Percentiles rank a stretch among this genome's conserved stretches.
phyloP scores from a whole-genome alignment of 2,888 invertebrate genomes.

The Biston betularia region DNA sequence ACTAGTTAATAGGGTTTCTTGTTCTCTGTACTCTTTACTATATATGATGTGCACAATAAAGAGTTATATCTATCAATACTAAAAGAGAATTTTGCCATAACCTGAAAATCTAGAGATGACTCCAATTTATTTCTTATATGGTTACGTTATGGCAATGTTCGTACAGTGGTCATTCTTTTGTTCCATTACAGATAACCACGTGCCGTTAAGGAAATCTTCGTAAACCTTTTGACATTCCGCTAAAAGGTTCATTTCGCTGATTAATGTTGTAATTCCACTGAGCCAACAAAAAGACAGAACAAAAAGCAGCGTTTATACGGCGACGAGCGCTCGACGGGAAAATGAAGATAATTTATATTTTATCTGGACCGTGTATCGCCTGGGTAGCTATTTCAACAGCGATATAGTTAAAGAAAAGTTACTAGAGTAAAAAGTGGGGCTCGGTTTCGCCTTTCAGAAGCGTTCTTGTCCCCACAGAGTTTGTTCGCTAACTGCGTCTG shows the following conservation, averaged over 20 bases:
- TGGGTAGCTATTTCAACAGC: constrained; percentile 63
- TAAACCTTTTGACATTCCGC: constrained; percentile 81
- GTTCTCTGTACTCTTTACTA: no score
- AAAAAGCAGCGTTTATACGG: constrained; percentile 71
- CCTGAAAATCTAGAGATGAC: constrained; percentile 8
- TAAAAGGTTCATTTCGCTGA: constrained; percentile 83
- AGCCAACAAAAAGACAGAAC: constrained; percentile 64
- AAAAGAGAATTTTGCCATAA: not conserved
- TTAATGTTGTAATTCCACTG: constrained; percentile 80
- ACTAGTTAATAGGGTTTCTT: no score
- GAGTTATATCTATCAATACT: no score
- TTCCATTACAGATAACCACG: constrained; percentile 69
- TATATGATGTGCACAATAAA: no score
- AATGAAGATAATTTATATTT: constrained; percentile 74
- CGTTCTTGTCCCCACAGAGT: constrained; percentile 49
- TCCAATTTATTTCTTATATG: constrained; percentile 36
- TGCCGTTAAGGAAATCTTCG: constrained; percentile 71
- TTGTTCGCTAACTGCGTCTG: constrained; percentile 50
- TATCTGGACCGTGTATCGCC: constrained; percentile 63
- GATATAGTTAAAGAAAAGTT: constrained; percentile 44
- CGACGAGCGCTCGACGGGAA: constrained; percentile 69
- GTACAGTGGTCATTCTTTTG: constrained; percentile 70
- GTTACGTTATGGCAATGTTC: constrained; percentile 53
- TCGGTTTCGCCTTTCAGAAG: constrained; percentile 41
- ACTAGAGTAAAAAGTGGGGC: constrained; percentile 40